These are phyloP conservation scores for Cotesia typhae DNA, from an alignment of 1,140 invertebrate genomes.

Conservation along the genomic window DNA sequence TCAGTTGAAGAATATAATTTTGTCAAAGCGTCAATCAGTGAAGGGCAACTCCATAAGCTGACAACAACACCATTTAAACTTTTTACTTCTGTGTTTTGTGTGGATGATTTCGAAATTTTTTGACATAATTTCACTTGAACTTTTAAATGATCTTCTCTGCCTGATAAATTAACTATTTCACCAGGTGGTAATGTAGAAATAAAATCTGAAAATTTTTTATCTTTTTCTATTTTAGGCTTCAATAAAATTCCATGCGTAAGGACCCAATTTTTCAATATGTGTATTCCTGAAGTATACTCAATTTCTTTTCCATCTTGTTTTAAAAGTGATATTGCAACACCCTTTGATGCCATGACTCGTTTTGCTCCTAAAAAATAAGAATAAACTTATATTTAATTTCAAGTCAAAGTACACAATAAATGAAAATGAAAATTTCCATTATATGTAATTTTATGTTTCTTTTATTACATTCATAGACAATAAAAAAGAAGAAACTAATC, in stretches of 20 bases:
- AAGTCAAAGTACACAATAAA: background rate
- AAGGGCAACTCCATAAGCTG: slow-evolving; percentile 64
- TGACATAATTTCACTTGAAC: slow-evolving; percentile 41
- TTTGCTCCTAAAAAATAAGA: slow-evolving; percentile 1
- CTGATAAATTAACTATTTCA: slow-evolving; percentile 40
- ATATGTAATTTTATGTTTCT: no score
- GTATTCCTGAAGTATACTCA: slow-evolving; percentile 63
- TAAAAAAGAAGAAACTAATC: slow-evolving; percentile 2
- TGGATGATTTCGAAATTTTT: background rate
- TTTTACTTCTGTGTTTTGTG: slow-evolving; percentile 1
- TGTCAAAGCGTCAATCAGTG: slow-evolving; percentile 63
- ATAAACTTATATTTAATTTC: background rate
- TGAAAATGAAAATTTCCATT: no score
- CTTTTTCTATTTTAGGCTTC: slow-evolving; percentile 44
- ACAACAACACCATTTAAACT: slow-evolving; percentile 36
- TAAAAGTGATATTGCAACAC: slow-evolving; percentile 47
- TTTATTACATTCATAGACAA: background rate
- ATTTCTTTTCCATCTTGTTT: slow-evolving; percentile 24
- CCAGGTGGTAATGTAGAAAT: slow-evolving; percentile 34
- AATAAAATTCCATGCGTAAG: slow-evolving; percentile 67
- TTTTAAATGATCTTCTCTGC: slow-evolving; percentile 25
- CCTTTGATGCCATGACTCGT: slow-evolving; percentile 12
- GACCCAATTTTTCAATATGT: slow-evolving; percentile 65
- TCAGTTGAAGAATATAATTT: slow-evolving; percentile 65
- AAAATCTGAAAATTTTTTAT: slow-evolving; percentile 34